A percentile compares a stretch with the other conserved stretches of the same genome.
Evolutionary conservation across 2,888 invertebrate species (phyloP).

Genomic region (Gerris lacustris): DNA sequence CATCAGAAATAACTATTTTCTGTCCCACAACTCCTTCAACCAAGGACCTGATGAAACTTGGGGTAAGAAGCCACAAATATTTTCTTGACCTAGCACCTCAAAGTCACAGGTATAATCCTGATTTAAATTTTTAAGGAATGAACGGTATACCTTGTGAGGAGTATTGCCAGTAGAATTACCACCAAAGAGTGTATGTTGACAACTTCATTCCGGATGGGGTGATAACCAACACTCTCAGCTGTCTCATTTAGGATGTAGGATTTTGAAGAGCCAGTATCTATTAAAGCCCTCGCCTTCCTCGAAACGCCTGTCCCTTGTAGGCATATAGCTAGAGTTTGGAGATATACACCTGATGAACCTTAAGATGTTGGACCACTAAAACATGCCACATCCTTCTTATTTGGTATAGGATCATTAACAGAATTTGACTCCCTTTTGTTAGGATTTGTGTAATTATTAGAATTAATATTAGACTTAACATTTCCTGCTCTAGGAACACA

Average conservation of each 20-base stretch:
- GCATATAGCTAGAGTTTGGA: slow-evolving; percentile 1
- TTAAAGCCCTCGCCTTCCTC: slow-evolving; percentile 1
- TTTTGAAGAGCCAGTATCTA: slow-evolving; percentile 8
- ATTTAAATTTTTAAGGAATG: background rate
- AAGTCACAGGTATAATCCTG: slow-evolving; percentile 13
- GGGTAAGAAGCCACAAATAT: slow-evolving; percentile 12
- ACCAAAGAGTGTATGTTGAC: slow-evolving; percentile 20
- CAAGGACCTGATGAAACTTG: slow-evolving; percentile 2
- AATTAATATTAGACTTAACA: background rate
- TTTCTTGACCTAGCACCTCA: slow-evolving; percentile 10
- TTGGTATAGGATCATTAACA: background rate
- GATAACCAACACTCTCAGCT: slow-evolving; percentile 18
- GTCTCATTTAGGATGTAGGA: slow-evolving; percentile 11
- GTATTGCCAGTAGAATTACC: slow-evolving; percentile 4
- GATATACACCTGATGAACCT: background rate
- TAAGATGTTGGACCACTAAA: background rate
- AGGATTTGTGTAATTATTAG: background rate
- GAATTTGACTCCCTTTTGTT: background rate
- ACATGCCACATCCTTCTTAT: background rate
- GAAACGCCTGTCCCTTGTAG: slow-evolving; percentile 3
- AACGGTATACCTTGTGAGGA: slow-evolving; percentile 4
- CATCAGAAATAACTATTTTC: slow-evolving; percentile 12
- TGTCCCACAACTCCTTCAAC: background rate
- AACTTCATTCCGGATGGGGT: slow-evolving; percentile 13
- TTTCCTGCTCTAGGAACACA: background rate